These are phyloP conservation scores for Drosophila ercepeae DNA, from an alignment of 1,140 invertebrate genomes.

Conservation along the genomic window DNA sequence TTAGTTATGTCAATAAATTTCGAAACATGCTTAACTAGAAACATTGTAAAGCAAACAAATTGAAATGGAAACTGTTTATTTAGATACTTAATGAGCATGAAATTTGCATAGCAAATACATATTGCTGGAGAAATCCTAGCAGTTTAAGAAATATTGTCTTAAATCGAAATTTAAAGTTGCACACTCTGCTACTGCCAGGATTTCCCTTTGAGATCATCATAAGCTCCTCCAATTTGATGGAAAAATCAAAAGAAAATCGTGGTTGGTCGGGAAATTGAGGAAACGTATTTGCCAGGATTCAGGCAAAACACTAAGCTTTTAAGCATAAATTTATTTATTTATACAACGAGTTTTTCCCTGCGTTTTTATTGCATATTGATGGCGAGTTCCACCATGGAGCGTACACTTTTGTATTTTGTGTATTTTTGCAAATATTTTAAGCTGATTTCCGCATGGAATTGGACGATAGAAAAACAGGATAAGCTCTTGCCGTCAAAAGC, in stretches of 20 bases:
- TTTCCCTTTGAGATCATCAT: no score
- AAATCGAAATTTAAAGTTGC: not conserved
- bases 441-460: slow-evolving; percentile 74
- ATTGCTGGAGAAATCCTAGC: not conserved
- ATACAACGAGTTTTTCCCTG: slow-evolving; percentile 30
- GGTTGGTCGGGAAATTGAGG: slow-evolving; percentile 3
- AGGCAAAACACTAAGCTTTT: slow-evolving; percentile 63
- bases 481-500: slow-evolving; percentile 36
- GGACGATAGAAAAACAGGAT: slow-evolving; percentile 66
- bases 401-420: slow-evolving; percentile 20
- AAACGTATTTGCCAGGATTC: slow-evolving; percentile 13
- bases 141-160: not conserved
- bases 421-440: slow-evolving; percentile 70
- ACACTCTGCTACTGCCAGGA: not conserved
- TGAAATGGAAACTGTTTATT: slow-evolving; percentile 46
- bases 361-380: slow-evolving; percentile 54
- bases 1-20: slow-evolving; percentile 18
- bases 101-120: slow-evolving; percentile 4
- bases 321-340: slow-evolving; percentile 73
- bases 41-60: slow-evolving; percentile 34
- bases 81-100: slow-evolving; percentile 33
- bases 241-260: slow-evolving; percentile 1
- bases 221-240: not conserved
- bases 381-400: slow-evolving; percentile 31
- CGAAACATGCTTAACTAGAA: not conserved